These are phyloP conservation scores for Puffinus mauretanicus DNA, from an alignment of 2,113 vertebrate genomes.

Conservation along the genomic window DNA sequence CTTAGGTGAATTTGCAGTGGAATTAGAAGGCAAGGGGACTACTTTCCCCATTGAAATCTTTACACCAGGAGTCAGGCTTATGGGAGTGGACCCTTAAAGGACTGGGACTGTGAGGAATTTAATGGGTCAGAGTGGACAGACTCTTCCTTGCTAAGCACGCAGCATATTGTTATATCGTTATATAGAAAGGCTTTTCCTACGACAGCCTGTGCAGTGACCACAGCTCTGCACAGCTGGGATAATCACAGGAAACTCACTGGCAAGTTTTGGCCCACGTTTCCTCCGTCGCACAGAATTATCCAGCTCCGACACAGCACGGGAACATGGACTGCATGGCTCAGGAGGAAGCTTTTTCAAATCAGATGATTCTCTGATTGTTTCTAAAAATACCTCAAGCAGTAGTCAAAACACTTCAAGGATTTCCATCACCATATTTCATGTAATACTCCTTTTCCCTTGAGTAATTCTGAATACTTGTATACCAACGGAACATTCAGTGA, in stretches of 20 bases:
- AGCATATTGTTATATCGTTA: neutral
- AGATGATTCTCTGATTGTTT: neutral
- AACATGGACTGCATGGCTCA: neutral
- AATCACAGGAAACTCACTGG: neutral
- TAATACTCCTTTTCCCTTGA: neutral
- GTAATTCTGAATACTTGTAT: neutral
- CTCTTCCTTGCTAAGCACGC: neutral
- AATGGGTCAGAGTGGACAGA: neutral
- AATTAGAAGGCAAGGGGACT: neutral
- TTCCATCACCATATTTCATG: neutral
- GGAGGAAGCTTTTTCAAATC: neutral
- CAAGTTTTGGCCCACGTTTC: neutral
- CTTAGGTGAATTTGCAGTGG: neutral
- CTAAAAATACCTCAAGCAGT: constrained; percentile 24
- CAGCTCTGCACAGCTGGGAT: neutral
- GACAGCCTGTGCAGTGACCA: neutral
- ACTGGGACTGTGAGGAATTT: neutral
- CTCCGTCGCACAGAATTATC: neutral
- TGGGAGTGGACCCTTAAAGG: neutral
- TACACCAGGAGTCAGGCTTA: neutral
- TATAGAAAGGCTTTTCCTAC: neutral
- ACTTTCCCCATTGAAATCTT: neutral
- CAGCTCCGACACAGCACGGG: neutral
- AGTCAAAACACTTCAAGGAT: constrained; percentile 34
- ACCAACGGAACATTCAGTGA: neutral